Conservation (phyloP, 37 sponge, comb jelly and placozoan genomes). For the Halisarca cf. caerulea region DNA sequence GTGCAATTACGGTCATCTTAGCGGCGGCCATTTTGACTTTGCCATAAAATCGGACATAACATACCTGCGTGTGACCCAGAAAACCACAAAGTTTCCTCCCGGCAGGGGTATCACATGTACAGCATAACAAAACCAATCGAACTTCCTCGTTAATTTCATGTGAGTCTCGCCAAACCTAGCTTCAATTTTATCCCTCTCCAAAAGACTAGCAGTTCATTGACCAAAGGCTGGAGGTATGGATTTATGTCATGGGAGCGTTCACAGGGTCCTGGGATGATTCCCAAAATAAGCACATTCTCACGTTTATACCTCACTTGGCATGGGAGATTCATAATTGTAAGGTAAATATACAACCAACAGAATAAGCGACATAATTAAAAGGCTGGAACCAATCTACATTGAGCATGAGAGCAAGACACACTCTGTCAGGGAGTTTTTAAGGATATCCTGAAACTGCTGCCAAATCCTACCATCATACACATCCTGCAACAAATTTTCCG, state of each 20-base stretch:
- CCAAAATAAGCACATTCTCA: slow-evolving; percentile 50
- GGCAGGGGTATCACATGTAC: slow-evolving; percentile 54
- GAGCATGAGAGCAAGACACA: slow-evolving; percentile 28
- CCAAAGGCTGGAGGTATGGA: slow-evolving; percentile 44
- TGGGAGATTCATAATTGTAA: slow-evolving; percentile 51
- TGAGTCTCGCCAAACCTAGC: neutral
- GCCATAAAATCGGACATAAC: no score
- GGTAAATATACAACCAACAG: slow-evolving; percentile 65
- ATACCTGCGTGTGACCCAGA: slow-evolving; percentile 49
- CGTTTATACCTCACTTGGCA: slow-evolving; percentile 29
- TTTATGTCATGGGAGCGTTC: slow-evolving; percentile 51
- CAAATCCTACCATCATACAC: slow-evolving; percentile 72
- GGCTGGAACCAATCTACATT: slow-evolving; percentile 62
- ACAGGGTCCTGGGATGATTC: slow-evolving; percentile 63
- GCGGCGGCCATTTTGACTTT: no score
- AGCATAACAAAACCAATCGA: slow-evolving; percentile 38
- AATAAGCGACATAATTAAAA: slow-evolving; percentile 27
- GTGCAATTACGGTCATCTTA: no score
- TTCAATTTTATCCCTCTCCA: slow-evolving; percentile 43
- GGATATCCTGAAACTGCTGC: slow-evolving; percentile 40
- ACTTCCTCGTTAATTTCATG: neutral
- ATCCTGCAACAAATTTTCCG: slow-evolving; percentile 20
- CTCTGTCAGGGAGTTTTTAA: slow-evolving; percentile 34
- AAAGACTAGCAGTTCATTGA: slow-evolving; percentile 39
- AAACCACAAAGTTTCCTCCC: slow-evolving; percentile 62